phyloP scores from a whole-genome alignment of 2,888 invertebrate genomes.

The Mimas tiliae region DNA sequence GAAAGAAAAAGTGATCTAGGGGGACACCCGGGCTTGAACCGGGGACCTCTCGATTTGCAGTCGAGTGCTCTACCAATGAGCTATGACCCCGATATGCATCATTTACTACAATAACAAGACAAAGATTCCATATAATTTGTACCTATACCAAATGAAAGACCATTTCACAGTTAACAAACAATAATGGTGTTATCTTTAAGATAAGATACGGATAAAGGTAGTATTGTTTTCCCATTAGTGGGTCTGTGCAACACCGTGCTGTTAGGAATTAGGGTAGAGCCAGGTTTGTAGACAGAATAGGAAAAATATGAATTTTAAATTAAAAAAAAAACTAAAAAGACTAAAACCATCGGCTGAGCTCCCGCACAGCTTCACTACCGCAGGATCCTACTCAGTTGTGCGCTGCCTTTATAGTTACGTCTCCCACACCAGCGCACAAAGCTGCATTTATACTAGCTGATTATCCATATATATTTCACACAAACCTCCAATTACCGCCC shows the following conservation, averaged over 20 bases:
- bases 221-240: conserved; percentile 15
- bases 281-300: not conserved
- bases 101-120: not conserved
- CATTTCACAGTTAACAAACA: conserved; percentile 8
- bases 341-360: too few species aligned
- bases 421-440: not conserved
- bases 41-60: conserved; percentile 3
- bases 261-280: not conserved
- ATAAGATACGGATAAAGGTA: conserved; percentile 16
- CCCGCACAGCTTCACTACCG: too few species aligned
- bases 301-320: not conserved
- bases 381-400: too few species aligned
- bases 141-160: not conserved
- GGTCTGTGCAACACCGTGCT: conserved; percentile 3
- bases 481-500: not conserved
- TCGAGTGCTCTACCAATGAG: not conserved
- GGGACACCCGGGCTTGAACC: conserved; percentile 12
- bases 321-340: too few species aligned
- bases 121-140: conserved; percentile 2
- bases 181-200: conserved; percentile 9
- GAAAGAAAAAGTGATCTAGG: not conserved
- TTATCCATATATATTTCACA: not conserved
- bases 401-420: too few species aligned
- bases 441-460: not conserved
- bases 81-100: not conserved